Evolutionary conservation across 2,888 invertebrate genomes (phyloP).

Genomic region (Aethes cnicana): DNA sequence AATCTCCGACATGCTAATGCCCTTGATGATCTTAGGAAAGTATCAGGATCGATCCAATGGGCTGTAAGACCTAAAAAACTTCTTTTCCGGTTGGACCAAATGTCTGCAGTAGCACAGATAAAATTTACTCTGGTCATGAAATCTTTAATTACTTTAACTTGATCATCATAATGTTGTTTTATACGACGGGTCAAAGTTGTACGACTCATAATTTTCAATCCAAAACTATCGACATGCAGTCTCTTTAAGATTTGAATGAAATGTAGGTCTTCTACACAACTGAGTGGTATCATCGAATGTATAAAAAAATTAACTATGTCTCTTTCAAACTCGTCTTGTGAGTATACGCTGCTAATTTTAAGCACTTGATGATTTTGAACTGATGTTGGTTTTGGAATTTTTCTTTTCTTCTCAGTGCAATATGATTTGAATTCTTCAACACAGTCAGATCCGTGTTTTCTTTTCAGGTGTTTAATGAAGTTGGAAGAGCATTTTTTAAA

Average conservation of each 20-base stretch:
- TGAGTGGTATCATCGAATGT: neutral
- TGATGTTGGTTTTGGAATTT: neutral
- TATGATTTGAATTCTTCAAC: neutral
- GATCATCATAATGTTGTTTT: neutral
- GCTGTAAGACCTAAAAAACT: constrained; percentile 1
- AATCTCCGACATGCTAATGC: constrained; percentile 8
- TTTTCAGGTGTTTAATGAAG: neutral
- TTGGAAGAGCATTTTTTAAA: neutral
- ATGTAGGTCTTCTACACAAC: constrained; percentile 1
- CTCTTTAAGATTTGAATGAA: constrained; percentile 3
- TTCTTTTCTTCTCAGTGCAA: neutral
- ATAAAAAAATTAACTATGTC: constrained; percentile 1
- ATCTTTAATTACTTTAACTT: constrained; percentile 4
- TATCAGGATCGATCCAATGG: constrained; percentile 2
- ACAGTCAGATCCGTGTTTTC: constrained; percentile 2
- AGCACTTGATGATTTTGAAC: neutral
- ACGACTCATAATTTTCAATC: neutral
- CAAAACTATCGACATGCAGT: neutral
- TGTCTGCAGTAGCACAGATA: constrained; percentile 2
- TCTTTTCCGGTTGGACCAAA: constrained; percentile 1
- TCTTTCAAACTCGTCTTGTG: neutral
- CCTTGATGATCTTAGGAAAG: neutral
- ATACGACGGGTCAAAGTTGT: constrained; percentile 2
- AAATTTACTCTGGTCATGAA: neutral
- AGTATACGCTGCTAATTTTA: neutral